Conservation (phyloP, 1,140 invertebrate species). For the Sitodiplosis mosellana region DNA sequence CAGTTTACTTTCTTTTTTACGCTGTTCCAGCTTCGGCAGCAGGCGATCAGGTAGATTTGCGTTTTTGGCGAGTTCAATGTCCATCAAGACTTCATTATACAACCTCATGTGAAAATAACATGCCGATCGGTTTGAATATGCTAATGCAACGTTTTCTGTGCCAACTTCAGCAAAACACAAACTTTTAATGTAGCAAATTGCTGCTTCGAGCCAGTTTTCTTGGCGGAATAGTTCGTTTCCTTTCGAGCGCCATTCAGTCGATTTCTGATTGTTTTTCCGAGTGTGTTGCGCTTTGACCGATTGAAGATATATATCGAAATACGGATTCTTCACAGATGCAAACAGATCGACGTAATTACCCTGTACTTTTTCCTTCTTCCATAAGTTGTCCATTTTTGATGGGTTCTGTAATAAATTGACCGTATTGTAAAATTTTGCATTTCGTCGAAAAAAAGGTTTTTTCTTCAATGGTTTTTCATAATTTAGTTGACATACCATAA, state of each 20-base stretch:
- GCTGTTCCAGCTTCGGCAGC: neutral
- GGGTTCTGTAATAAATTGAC: no score
- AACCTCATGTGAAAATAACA: neutral
- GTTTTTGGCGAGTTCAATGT: neutral
- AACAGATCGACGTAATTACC: neutral
- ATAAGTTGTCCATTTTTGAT: neutral
- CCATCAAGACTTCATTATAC: neutral
- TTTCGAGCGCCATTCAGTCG: neutral
- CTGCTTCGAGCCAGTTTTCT: neutral
- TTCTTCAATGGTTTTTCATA: no score
- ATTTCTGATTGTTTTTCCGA: neutral
- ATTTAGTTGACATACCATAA: no score
- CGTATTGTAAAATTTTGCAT: no score
- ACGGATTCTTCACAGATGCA: neutral
- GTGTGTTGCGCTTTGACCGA: neutral
- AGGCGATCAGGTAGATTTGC: neutral
- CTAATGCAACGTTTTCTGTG: no score
- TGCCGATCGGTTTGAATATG: neutral
- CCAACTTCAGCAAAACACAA: neutral
- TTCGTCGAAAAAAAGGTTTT: no score
- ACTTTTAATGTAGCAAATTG: neutral
- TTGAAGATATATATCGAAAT: neutral
- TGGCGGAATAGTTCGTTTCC: neutral
- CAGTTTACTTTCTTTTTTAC: neutral
- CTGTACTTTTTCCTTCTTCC: neutral